Evolutionary conservation across 2,888 invertebrate genomes (phyloP), one percentile per base, ranked within the genome.

Genomic region (Eumacrocentrus americanus): DNA sequence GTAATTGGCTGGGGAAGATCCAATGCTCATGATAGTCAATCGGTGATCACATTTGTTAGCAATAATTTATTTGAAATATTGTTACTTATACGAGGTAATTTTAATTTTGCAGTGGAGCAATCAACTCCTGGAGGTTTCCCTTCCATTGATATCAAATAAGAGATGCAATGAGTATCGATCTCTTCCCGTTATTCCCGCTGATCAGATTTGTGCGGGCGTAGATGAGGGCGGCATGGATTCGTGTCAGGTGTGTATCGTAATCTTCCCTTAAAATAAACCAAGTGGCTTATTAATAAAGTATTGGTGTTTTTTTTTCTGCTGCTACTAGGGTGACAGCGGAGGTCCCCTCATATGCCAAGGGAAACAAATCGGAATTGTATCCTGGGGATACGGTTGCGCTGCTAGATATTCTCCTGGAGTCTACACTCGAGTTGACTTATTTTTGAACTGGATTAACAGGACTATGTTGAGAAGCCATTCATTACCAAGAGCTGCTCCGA

Each of bases 141-240:
- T 76, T 9, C 70, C 73, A 34, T 61, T 76, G 59, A 69, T 72
- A 52, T 25, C 65, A 2, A 47, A 62, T 5, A 40, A 62, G 4
- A 50, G 67, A 34, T 64, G 64, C 53, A 34, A 22, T 3, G n/a
- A 7, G 18, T 58, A 53, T 44, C 23, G 50, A 5, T 29, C 38
- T 14, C 6, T n/a, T 16, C 14, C 47, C 0, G 11, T 29, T 42
- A 23, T 64, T 9, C 56, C 69, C 5, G 4, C 42, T 2, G n/a
- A 61, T 29, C 72, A 76, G 42, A 29, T 77, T 20, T 77, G 76
- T 37, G 76, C 76, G 14, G 76, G 76, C 2, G 37, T 58, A 23
- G 18, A 47, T 16, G 67, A 73, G 56, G 74, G 76, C 12, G 74
- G 73, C 5, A 55, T 64, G 5, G 76, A 77, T 62, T 62, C 75